Evolutionary conservation across 2,888 invertebrate species (phyloP).

Genomic region (Callimorpha dominula): DNA sequence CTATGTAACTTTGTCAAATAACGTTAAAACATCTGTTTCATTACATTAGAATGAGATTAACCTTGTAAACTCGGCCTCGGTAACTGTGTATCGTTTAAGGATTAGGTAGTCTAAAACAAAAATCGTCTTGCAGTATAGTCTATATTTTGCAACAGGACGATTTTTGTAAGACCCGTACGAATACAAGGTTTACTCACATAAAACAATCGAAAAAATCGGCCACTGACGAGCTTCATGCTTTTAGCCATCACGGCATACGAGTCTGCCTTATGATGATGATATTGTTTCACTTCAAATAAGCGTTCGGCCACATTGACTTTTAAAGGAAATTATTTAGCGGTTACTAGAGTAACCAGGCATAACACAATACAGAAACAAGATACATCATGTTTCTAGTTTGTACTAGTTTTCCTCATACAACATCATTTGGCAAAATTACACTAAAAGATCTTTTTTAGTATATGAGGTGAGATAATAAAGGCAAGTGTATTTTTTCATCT

Average conservation of each 20-base stretch:
- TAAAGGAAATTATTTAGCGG: no score
- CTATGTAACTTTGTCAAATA: no score
- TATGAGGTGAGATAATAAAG: not conserved
- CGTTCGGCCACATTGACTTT: no score
- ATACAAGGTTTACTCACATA: not conserved
- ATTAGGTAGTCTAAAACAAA: not conserved
- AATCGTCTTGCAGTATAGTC: no score
- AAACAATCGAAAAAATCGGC: not conserved
- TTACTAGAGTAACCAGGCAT: no score
- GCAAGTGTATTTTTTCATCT: conserved; percentile 28
- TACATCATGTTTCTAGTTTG: no score
- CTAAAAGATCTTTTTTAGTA: not conserved
- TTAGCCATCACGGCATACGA: not conserved
- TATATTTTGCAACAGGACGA: not conserved
- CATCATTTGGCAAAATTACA: not conserved
- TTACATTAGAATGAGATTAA: not conserved
- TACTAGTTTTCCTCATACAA: not conserved
- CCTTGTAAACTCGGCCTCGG: not conserved
- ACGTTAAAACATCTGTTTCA: not conserved
- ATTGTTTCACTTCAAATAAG: not conserved
- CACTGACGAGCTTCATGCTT: no score
- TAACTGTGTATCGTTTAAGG: not conserved
- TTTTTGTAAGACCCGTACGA: not conserved
- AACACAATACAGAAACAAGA: no score
- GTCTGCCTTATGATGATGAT: not conserved